These are phyloP conservation scores for Drosophila leontia DNA, from an alignment of 1,140 invertebrate genomes.

Conservation along the genomic window DNA sequence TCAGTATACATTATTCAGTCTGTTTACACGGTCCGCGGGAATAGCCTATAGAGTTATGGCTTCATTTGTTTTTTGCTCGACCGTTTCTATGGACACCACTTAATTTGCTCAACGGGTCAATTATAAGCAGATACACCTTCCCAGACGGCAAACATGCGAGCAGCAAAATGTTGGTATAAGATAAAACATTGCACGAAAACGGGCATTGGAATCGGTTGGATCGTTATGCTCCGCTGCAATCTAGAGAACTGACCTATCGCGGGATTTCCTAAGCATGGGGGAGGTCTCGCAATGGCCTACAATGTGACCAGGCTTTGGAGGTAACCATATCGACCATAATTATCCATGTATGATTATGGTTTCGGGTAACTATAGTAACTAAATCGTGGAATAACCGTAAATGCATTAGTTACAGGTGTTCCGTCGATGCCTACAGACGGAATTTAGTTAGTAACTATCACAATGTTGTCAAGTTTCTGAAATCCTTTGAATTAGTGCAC, in stretches of 20 bases:
- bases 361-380: slow-evolving; percentile 3
- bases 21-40: slow-evolving; percentile 28
- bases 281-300: neutral
- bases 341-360: neutral
- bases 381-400: neutral
- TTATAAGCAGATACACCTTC: slow-evolving; percentile 38
- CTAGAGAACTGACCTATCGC: slow-evolving; percentile 34
- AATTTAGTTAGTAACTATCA: neutral
- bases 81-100: slow-evolving; percentile 48
- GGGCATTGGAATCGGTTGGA: slow-evolving; percentile 10
- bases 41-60: slow-evolving; percentile 1
- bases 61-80: slow-evolving; percentile 48
- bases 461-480: neutral
- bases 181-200: slow-evolving; percentile 34
- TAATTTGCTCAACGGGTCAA: slow-evolving; percentile 37
- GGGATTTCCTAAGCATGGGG: slow-evolving; percentile 13
- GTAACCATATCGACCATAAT: slow-evolving; percentile 7
- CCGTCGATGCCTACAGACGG: no score
- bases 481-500: neutral
- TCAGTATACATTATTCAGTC: slow-evolving; percentile 50
- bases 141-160: slow-evolving; percentile 44
- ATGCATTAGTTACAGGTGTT: neutral
- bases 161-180: slow-evolving; percentile 44
- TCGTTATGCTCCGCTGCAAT: slow-evolving; percentile 27
- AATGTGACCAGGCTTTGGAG: slow-evolving; percentile 35